phyloP scores from a whole-genome alignment of 2,888 invertebrate genomes.

The Dryobotodes eremita region DNA sequence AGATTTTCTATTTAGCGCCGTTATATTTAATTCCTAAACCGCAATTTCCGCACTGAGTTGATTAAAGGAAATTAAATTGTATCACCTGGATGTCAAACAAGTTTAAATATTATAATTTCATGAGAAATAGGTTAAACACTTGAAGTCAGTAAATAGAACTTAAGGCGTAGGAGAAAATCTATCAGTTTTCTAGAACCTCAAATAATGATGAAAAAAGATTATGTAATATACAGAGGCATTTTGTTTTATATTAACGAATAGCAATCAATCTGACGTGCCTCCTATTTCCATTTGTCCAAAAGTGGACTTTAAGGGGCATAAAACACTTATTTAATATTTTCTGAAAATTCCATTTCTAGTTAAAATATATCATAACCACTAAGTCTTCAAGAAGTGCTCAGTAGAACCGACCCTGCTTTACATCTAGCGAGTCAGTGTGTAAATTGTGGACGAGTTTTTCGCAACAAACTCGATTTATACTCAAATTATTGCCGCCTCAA shows the following conservation, averaged over 20 bases:
- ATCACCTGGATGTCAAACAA: constrained; percentile 27
- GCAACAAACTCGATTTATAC: constrained; percentile 72
- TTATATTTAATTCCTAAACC: constrained; percentile 65
- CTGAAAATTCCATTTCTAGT: not conserved
- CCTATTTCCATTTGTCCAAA: not conserved
- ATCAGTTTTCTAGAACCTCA: not conserved
- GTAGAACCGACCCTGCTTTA: constrained; percentile 34
- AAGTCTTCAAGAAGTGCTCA: constrained; percentile 8
- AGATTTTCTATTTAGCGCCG: constrained; percentile 76
- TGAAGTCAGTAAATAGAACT: not conserved
- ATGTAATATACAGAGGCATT: not conserved
- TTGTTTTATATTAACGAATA: not conserved
- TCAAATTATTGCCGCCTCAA: constrained; percentile 74
- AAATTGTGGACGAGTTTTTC: constrained; percentile 74
- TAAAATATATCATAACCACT: not conserved
- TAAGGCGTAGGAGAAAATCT: not conserved
- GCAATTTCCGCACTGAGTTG: constrained; percentile 49
- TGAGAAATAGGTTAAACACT: constrained; percentile 28
- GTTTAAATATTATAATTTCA: constrained; percentile 24
- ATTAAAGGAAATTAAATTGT: constrained; percentile 39
- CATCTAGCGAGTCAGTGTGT: constrained; percentile 42
- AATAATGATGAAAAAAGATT: not conserved
- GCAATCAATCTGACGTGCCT: not conserved
- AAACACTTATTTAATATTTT: not conserved
- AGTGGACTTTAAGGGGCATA: no score